These are phyloP conservation scores for Austrolebias charrua DNA, from an alignment of 2,797 vertebrate genomes.

Conservation along the genomic window DNA sequence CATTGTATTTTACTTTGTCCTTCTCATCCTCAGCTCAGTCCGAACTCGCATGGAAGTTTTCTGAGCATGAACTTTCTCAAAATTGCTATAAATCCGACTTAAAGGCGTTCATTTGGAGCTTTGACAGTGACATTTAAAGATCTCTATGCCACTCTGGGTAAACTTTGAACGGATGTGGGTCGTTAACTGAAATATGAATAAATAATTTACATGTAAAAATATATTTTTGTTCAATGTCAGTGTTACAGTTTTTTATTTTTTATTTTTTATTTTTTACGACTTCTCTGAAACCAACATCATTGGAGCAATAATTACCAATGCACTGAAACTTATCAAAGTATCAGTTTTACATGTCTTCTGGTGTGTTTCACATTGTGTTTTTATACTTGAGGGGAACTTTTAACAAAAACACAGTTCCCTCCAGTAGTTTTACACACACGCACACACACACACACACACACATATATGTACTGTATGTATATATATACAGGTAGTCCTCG, in stretches of 20 bases:
- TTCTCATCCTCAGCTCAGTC: conserved; percentile 12
- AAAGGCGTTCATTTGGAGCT: conserved; percentile 15
- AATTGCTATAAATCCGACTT: conserved; percentile 22
- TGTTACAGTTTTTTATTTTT: too few relatives aligned
- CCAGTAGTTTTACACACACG: too few relatives aligned
- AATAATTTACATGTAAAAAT: neutral
- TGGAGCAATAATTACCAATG: conserved; percentile 23
- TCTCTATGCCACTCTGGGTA: conserved; percentile 42
- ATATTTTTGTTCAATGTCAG: too few relatives aligned
- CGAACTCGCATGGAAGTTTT: conserved; percentile 6
- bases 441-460: too few relatives aligned
- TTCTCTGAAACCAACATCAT: too few relatives aligned
- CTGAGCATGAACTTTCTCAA: conserved; percentile 29
- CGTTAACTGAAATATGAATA: conserved; percentile 31
- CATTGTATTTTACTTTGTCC: conserved; percentile 19
- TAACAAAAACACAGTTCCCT: too few relatives aligned
- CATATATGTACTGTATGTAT: too few relatives aligned
- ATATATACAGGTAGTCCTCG: too few relatives aligned
- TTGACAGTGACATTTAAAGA: conserved; percentile 54
- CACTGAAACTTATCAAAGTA: conserved; percentile 32
- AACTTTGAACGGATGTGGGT: conserved; percentile 42
- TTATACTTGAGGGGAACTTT: conserved; percentile 11
- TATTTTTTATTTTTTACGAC: too few relatives aligned
- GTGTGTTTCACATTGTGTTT: conserved; percentile 38
- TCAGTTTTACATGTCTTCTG: conserved; percentile 35